Evolutionary conservation across 2,113 vertebrate genomes (phyloP), one percentile per base, ranked within the genome.

Genomic region (Camarhynchus parvulus): DNA sequence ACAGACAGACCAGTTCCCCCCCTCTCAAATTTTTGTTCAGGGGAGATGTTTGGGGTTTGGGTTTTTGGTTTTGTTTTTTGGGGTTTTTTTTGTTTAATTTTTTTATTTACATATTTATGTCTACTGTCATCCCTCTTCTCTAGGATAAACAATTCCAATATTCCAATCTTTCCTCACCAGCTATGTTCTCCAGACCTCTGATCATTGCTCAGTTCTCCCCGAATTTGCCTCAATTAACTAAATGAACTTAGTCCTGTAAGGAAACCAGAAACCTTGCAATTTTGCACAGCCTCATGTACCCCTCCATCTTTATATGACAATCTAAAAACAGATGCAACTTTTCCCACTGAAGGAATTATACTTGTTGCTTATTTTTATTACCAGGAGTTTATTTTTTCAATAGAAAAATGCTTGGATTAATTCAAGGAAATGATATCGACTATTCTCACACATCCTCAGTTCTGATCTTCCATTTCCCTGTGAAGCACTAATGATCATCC

Each of bases 401-500:
- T 3, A 73, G 64, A 91, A 94, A 89, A 92, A 86, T 41, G 61
- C 70, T 37, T 87, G 24, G 41, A 85, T 92, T 92, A 93, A 49
- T 64, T 80, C 21, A 95, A 72, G 55, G 49, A 94, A 94, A 63
- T 78, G 4, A 78, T 35, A 58, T 79, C 62, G 92, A 24, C 39
- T 91, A 30, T 64, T 83, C 74, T 64, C 55, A 87, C 31, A 85
- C 30, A 83, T 20, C 37, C 39, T 42, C 18, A 27, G 31, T 63
- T 42, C 47, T 15, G 33, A 62, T 50, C 37, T 69, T 69, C 59
- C 23, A 39, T 25, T 24, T 59, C 53, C 53, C 75, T 42, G 21
- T 15, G 35, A 90, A 76, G 46, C 55, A 39, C 35, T 87, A 90
- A 87, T 17, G 42, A 91, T 62, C 27, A 88, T 20, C 15, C 33